These are phyloP conservation scores for Parnassius smintheus DNA, from an alignment of 2,888 invertebrate species.

Conservation along the genomic window DNA sequence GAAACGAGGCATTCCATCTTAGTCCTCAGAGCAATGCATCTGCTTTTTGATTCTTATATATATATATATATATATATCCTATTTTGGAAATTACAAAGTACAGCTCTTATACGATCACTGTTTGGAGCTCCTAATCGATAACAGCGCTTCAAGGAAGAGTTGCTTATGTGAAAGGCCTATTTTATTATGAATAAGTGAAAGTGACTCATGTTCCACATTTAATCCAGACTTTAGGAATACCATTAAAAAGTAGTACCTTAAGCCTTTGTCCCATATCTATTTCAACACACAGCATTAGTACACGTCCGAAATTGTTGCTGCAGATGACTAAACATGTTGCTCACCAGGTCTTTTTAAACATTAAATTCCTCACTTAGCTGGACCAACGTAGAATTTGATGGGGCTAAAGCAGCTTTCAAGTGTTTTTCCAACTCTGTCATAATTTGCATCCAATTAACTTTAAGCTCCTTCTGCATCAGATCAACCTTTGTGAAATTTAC, in stretches of 20 bases:
- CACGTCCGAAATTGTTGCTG: not conserved
- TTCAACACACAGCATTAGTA: not conserved
- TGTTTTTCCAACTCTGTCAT: not conserved
- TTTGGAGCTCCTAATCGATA: no score
- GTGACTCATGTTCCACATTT: not conserved
- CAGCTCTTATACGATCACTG: not conserved
- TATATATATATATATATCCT: no score
- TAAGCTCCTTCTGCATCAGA: not conserved
- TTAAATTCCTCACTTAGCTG: not conserved
- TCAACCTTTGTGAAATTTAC: not conserved
- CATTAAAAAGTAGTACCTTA: not conserved
- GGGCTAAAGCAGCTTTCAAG: not conserved
- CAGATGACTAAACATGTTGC: no score
- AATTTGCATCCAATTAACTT: not conserved
- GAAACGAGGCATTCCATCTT: no score
- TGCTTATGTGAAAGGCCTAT: not conserved
- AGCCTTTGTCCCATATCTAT: not conserved
- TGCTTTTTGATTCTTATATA: no score
- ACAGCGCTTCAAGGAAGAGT: not conserved
- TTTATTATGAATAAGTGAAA: not conserved
- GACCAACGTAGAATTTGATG: not conserved
- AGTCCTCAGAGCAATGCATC: no score
- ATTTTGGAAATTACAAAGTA: no score
- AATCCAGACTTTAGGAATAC: not conserved
- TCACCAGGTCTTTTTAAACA: not conserved